These are phyloP conservation scores for Siniperca chuatsi DNA, from an alignment of 2,113 vertebrate species.

Conservation along the genomic window DNA sequence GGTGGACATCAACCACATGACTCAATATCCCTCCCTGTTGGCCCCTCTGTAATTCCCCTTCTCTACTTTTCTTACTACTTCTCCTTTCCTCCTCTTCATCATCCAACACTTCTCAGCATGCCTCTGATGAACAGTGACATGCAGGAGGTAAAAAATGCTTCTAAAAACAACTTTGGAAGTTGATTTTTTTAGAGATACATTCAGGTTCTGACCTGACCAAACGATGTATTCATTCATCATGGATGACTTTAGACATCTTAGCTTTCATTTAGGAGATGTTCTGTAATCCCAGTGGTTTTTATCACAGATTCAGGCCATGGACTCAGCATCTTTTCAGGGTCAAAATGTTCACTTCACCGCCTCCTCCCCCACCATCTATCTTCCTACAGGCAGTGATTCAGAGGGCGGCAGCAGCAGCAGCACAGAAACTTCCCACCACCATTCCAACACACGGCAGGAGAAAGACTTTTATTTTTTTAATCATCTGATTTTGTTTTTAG, in stretches of 20 bases:
- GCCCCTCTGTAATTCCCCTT: slow-evolving; percentile 57
- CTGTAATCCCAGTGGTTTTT: background rate
- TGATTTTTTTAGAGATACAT: too few species aligned
- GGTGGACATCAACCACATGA: slow-evolving; percentile 54
- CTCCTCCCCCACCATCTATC: slow-evolving; percentile 51
- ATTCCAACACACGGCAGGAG: slow-evolving; percentile 2
- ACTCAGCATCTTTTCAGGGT: slow-evolving; percentile 29
- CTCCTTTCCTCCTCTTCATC: background rate
- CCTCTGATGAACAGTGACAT: background rate
- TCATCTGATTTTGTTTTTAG: background rate
- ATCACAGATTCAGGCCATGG: background rate
- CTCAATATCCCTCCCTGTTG: slow-evolving; percentile 44
- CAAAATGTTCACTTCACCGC: slow-evolving; percentile 32
- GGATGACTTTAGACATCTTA: background rate
- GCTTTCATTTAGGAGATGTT: slow-evolving; percentile 12
- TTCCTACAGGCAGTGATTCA: slow-evolving; percentile 65
- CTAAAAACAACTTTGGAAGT: background rate
- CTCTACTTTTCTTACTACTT: slow-evolving; percentile 1
- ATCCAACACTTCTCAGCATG: background rate
- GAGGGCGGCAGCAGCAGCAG: slow-evolving; percentile 19
- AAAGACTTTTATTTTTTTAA: background rate
- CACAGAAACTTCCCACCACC: slow-evolving; percentile 22
- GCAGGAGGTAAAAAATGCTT: background rate
- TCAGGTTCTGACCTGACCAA: slow-evolving; percentile 1
- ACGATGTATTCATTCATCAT: background rate